These are phyloP conservation scores for Falco punctatus DNA, from an alignment of 2,113 vertebrate genomes.

Conservation along the genomic window DNA sequence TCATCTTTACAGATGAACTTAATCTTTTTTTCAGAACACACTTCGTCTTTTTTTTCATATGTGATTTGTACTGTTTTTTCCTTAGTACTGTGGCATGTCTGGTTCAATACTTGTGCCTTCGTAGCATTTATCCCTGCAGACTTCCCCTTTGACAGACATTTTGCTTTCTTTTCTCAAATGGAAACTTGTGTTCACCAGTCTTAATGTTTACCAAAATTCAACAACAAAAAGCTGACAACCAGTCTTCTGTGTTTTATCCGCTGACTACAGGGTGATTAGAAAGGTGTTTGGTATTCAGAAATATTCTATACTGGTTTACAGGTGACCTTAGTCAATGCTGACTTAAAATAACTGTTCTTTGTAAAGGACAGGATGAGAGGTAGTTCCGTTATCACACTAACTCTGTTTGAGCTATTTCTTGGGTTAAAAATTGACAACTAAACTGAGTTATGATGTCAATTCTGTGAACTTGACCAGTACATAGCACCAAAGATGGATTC, in stretches of 20 bases:
- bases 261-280: background rate
- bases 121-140: background rate
- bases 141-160: background rate
- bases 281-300: background rate
- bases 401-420: background rate
- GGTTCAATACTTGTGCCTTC: background rate
- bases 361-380: background rate
- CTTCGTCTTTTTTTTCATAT: rapidly evolving
- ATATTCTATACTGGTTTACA: background rate
- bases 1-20: background rate
- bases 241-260: background rate
- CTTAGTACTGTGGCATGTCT: background rate
- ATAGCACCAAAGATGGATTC: background rate
- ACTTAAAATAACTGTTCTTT: background rate
- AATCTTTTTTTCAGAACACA: background rate
- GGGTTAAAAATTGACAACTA: background rate
- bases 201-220: background rate
- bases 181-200: background rate
- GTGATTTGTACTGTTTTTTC: background rate
- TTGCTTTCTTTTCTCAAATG: background rate
- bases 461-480: background rate
- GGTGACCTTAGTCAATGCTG: background rate
- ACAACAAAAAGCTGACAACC: background rate
- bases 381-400: background rate
- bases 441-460: background rate